Evolutionary conservation across 1,140 invertebrate species (phyloP).

Genomic region (Gonioctena quinquepunctata): DNA sequence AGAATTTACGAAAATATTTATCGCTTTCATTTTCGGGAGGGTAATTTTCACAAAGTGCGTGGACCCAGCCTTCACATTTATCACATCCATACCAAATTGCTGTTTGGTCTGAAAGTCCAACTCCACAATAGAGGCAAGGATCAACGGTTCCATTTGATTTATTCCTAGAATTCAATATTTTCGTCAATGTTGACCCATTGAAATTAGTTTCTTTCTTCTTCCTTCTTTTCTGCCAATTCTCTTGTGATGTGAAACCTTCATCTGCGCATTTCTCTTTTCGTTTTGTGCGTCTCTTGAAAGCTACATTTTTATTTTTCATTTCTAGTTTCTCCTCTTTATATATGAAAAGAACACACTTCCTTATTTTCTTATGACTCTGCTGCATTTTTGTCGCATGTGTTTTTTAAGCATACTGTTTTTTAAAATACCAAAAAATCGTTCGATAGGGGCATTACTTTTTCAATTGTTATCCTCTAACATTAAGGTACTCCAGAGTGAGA

Average conservation of each 20-base stretch:
- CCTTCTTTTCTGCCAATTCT: not conserved
- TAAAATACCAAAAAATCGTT: too few species aligned
- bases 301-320: not conserved
- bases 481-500: too few species aligned
- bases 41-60: not conserved
- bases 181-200: not conserved
- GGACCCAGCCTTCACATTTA: not conserved
- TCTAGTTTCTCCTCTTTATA: too few species aligned
- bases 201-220: not conserved
- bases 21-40: not conserved
- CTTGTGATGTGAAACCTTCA: not conserved
- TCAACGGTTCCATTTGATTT: not conserved
- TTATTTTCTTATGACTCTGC: too few species aligned
- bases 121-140: not conserved
- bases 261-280: not conserved
- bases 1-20: not conserved
- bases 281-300: not conserved
- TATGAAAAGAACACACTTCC: too few species aligned
- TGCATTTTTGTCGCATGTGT: too few species aligned
- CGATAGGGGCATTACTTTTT: too few species aligned
- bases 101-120: not conserved
- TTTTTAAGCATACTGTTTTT: too few species aligned
- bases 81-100: not conserved
- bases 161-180: not conserved
- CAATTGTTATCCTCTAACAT: too few species aligned